Evolutionary conservation across 2,113 vertebrate species (phyloP).

Genomic region (Piprites chloris): DNA sequence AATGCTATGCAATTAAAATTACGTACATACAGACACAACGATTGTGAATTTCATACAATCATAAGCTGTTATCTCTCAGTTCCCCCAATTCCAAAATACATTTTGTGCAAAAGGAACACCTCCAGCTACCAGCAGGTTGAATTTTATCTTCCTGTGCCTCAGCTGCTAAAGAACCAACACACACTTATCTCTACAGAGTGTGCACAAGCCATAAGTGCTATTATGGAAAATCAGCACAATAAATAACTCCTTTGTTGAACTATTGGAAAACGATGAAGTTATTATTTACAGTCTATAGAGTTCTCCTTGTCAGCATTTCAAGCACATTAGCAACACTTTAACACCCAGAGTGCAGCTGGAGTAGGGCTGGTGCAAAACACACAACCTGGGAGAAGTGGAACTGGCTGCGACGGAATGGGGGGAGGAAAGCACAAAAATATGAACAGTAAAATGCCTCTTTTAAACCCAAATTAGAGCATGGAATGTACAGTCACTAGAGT

Average conservation of each 20-base stretch:
- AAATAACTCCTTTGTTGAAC: background rate
- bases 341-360: background rate
- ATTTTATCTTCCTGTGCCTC: background rate
- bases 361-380: background rate
- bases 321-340: background rate
- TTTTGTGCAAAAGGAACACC: background rate
- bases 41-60: background rate
- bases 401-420: background rate
- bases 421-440: background rate
- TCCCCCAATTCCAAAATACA: background rate
- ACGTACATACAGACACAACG: accelerated
- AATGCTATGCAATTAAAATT: background rate
- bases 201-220: background rate
- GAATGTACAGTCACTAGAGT: accelerated
- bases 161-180: background rate
- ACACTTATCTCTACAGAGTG: background rate
- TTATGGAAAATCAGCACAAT: background rate
- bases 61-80: background rate
- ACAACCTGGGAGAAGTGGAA: background rate
- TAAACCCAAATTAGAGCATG: accelerated
- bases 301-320: background rate
- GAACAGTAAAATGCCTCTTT: background rate
- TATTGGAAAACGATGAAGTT: background rate
- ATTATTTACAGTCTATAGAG: background rate
- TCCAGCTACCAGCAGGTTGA: background rate